Evolutionary conservation across 30 jellyfish, hydroid and myxozoan genomes (phyloP), one percentile per base, ranked within the genome.

Genomic region (Aurelia coerulea): DNA sequence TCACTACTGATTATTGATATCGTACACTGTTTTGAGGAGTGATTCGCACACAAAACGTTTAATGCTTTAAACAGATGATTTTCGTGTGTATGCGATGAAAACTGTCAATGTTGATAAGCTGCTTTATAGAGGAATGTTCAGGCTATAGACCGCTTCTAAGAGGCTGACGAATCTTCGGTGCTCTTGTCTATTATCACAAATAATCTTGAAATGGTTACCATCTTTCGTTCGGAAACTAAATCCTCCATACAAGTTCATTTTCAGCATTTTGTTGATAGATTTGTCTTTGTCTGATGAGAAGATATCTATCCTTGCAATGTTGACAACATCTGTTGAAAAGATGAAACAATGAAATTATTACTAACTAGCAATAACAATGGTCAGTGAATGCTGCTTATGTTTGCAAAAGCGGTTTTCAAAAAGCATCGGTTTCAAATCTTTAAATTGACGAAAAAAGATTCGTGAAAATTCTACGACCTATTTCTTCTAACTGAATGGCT

Each of bases 161-260:
- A 68, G 37, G 80, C 41, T 62, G 35, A n/a, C 15, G 33, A 83
- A 42, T 50, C 86, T 64, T 59, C 74, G 46, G 80, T 54, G 74
- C 15, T 83, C 86, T 59, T 83, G 92, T 39, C 86, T 31, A 18
- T 83, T 71, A 58, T 32, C 39, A 46, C 69, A 59, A 60, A 83
- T 23, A 31, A 83, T 11, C 52, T 66, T 69, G 65, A 49, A 83
- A 39, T 71, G 33, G 33, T 65, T 62, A 75, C 58, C 23, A 31
- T 65, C 63, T 34, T 83, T 72, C 4, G 80, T 69, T 15, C 18
- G 23, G 64, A 83, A 49, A 46, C 80, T 34, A 10, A 70, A 56
- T 69, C 35, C 72, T 76, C 32, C 81, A 23, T 7, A 68, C 65
- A 4, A 33, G 15, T 33, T 59, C 33, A 6, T 18, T 18, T 50